Conservation (phyloP, 2,113 vertebrate species). For the Casuarius casuarius region DNA sequence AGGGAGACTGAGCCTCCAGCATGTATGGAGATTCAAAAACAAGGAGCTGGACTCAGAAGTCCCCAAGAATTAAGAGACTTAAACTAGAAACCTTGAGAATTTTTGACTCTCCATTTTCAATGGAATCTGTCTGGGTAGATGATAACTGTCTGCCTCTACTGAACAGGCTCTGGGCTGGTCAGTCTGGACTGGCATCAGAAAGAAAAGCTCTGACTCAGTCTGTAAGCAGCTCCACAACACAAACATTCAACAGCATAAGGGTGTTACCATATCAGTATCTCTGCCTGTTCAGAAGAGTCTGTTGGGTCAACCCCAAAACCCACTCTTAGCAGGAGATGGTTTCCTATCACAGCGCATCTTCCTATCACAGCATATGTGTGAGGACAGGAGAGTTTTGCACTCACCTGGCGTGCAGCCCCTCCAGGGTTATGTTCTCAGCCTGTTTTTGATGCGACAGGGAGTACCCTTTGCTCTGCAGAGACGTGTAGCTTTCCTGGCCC, state of each 20-base stretch:
- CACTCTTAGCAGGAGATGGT: not conserved
- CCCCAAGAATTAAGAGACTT: not conserved
- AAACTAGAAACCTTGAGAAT: not conserved
- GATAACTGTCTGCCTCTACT: not conserved
- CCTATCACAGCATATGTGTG: accelerated
- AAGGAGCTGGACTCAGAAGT: not conserved
- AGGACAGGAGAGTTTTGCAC: not conserved
- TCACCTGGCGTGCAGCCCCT: constrained; percentile 84
- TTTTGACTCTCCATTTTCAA: not conserved
- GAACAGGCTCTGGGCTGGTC: not conserved
- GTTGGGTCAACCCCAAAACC: not conserved
- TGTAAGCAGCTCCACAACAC: not conserved
- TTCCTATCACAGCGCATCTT: not conserved
- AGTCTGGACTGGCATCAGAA: not conserved
- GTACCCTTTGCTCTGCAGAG: constrained; percentile 86
- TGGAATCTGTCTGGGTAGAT: not conserved
- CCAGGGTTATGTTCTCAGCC: constrained; percentile 77
- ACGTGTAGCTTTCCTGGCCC: constrained; percentile 89
- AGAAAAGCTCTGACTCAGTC: not conserved
- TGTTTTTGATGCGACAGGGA: constrained; percentile 89
- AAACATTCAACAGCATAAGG: not conserved
- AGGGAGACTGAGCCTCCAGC: not conserved
- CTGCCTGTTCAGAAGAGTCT: not conserved
- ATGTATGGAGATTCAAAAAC: not conserved
- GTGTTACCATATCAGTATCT: not conserved